phyloP scores from a whole-genome alignment of 2,113 vertebrate genomes.

The Poeciliopsis retropinna region DNA sequence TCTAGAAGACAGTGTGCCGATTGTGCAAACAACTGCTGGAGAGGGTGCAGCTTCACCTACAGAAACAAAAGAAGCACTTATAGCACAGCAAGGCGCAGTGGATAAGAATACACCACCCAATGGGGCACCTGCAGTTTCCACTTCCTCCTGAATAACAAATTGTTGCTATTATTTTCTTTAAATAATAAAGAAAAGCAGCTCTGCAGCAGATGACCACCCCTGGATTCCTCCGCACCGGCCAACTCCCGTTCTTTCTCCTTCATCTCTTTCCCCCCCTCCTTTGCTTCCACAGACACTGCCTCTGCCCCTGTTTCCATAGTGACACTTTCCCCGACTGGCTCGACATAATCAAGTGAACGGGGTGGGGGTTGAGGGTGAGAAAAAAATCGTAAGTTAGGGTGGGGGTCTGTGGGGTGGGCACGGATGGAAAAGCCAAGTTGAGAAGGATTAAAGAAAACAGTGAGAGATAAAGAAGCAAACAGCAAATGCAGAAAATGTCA shows the following conservation, averaged over 20 bases:
- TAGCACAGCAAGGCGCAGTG: slow-evolving; percentile 13
- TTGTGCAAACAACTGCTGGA: not conserved
- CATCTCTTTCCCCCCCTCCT: slow-evolving; percentile 13
- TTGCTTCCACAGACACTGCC: slow-evolving; percentile 60
- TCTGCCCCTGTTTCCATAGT: slow-evolving; percentile 81
- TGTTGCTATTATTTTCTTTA: not conserved
- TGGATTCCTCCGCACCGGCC: slow-evolving; percentile 58
- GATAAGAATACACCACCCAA: slow-evolving; percentile 10
- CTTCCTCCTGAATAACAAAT: not conserved
- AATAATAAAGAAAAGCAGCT: slow-evolving; percentile 4
- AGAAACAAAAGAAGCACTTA: slow-evolving; percentile 19
- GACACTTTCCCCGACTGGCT: slow-evolving; percentile 77
- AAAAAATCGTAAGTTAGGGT: slow-evolving; percentile 3
- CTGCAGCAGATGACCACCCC: slow-evolving; percentile 24
- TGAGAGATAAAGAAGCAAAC: slow-evolving; percentile 52
- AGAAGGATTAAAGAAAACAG: slow-evolving; percentile 19
- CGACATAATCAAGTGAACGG: slow-evolving; percentile 68
- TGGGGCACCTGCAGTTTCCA: not conserved
- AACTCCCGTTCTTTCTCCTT: slow-evolving; percentile 30
- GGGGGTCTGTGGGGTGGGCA: not conserved
- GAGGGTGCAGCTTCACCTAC: slow-evolving; percentile 2
- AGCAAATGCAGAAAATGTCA: slow-evolving; percentile 48
- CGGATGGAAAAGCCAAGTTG: slow-evolving; percentile 52
- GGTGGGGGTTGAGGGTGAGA: slow-evolving; percentile 47
- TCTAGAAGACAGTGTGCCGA: not conserved